A percentile compares a stretch with the other conserved stretches of the same genome.
Evolutionary conservation across 1,140 invertebrate genomes (phyloP).

Genomic region (Chrysopa pallens): DNA sequence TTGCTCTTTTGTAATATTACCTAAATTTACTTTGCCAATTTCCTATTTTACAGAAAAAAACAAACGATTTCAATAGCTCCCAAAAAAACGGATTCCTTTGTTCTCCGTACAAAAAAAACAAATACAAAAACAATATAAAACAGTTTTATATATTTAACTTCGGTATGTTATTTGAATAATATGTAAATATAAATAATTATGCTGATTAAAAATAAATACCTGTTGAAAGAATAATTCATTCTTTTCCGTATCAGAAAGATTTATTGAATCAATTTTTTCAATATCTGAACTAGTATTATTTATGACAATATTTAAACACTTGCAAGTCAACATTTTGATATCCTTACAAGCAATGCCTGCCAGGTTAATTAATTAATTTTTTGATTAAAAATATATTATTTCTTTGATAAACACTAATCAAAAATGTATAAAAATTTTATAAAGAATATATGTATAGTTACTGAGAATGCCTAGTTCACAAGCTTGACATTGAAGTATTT

Average conservation of each 20-base stretch:
- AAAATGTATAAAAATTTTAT: too few species aligned
- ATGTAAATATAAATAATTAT: conserved; percentile 1
- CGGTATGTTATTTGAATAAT: background rate
- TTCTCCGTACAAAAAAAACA: background rate
- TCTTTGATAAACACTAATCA: too few species aligned
- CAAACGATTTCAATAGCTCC: conserved; percentile 1
- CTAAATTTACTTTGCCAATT: conserved; percentile 22
- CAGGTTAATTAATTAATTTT: too few species aligned
- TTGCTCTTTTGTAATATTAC: conserved; percentile 27
- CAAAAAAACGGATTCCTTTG: background rate
- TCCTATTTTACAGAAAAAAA: conserved; percentile 16
- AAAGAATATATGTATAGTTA: too few species aligned
- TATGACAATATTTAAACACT: conserved; percentile 30
- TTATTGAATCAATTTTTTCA: conserved; percentile 18
- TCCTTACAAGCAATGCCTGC: too few species aligned
- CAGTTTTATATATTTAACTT: background rate
- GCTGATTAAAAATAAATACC: conserved; percentile 15
- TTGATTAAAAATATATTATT: too few species aligned
- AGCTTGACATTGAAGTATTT: too few species aligned
- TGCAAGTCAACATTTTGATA: conserved; percentile 17
- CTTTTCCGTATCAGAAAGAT: conserved; percentile 20
- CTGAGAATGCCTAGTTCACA: too few species aligned
- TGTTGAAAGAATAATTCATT: conserved; percentile 24
- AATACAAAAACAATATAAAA: background rate
- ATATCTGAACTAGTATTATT: conserved; percentile 21